These are phyloP conservation scores for Artibeus lituratus DNA, from an alignment of 2,797 vertebrate species.

Conservation along the genomic window DNA sequence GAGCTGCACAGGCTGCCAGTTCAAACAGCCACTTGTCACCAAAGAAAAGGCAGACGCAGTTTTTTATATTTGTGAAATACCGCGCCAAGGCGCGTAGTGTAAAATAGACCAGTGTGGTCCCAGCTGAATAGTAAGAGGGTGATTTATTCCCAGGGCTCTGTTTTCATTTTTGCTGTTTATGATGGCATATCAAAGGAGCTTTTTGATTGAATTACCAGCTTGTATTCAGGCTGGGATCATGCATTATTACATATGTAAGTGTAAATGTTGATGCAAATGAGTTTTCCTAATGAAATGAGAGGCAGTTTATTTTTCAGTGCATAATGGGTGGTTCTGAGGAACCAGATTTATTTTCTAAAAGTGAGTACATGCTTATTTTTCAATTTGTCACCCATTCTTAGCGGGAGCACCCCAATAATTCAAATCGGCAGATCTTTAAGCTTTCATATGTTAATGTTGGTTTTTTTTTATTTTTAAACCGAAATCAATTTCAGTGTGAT, in stretches of 20 bases:
- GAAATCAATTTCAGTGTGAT: constrained; percentile 71
- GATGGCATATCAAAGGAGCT: constrained; percentile 66
- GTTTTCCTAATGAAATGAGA: constrained; percentile 76
- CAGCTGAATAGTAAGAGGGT: constrained; percentile 66
- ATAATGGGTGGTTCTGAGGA: constrained; percentile 59
- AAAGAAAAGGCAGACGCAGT: constrained; percentile 50
- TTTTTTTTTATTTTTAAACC: constrained; percentile 47
- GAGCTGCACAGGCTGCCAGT: constrained; percentile 36
- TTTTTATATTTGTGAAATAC: constrained; percentile 62
- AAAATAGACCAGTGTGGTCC: constrained; percentile 59
- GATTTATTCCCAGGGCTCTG: constrained; percentile 63
- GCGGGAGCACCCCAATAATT: constrained; percentile 61
- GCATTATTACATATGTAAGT: constrained; percentile 78
- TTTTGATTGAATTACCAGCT: constrained; percentile 74
- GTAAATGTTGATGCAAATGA: constrained; percentile 72
- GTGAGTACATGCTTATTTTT: constrained; percentile 66
- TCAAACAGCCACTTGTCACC: constrained; percentile 43
- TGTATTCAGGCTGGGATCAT: constrained; percentile 70
- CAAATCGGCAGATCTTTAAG: constrained; percentile 35
- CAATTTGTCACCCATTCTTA: constrained; percentile 69
- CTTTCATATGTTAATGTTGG: constrained; percentile 61
- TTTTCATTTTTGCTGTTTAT: constrained; percentile 72
- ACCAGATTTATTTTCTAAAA: constrained; percentile 65
- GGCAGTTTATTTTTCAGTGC: constrained; percentile 64
- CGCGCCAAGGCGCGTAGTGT: constrained; percentile 49